These are phyloP conservation scores for Dipodomys ordii DNA, from an alignment of 2,113 vertebrate genomes.

Conservation along the genomic window DNA sequence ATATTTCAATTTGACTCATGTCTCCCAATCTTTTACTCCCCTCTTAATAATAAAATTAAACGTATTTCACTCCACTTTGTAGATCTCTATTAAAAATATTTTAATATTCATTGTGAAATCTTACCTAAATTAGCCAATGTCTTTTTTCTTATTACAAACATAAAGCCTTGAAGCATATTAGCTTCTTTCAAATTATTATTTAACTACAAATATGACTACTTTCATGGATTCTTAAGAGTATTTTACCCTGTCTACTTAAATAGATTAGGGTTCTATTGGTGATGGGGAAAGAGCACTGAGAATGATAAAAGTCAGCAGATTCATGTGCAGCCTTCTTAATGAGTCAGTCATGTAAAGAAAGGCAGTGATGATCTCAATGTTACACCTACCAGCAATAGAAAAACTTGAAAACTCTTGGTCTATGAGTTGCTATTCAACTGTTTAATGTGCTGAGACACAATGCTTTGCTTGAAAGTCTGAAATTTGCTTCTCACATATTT, in stretches of 20 bases:
- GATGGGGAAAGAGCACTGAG: not conserved
- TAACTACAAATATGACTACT: not conserved
- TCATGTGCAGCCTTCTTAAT: not conserved
- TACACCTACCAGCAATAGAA: not conserved
- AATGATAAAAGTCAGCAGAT: constrained; percentile 3
- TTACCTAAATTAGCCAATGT: constrained; percentile 3
- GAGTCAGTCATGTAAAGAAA: constrained; percentile 10
- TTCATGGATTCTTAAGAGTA: not conserved
- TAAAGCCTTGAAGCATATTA: not conserved
- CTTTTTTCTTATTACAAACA: not conserved
- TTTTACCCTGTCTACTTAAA: not conserved
- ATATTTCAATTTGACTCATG: not conserved
- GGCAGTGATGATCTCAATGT: not conserved
- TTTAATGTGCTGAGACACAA: constrained; percentile 22
- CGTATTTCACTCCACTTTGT: not conserved
- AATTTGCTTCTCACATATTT: not conserved
- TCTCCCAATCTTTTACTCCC: not conserved
- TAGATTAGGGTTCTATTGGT: not conserved
- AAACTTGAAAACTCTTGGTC: not conserved
- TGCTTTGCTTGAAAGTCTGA: constrained; percentile 26
- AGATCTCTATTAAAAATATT: not conserved
- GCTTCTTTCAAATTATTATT: constrained; percentile 16
- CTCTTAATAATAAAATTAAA: constrained; percentile 5
- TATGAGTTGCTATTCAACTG: not conserved
- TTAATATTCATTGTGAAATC: constrained; percentile 24